Evolutionary conservation across 2,888 invertebrate genomes (phyloP).

Genomic region (Merodon equestris): DNA sequence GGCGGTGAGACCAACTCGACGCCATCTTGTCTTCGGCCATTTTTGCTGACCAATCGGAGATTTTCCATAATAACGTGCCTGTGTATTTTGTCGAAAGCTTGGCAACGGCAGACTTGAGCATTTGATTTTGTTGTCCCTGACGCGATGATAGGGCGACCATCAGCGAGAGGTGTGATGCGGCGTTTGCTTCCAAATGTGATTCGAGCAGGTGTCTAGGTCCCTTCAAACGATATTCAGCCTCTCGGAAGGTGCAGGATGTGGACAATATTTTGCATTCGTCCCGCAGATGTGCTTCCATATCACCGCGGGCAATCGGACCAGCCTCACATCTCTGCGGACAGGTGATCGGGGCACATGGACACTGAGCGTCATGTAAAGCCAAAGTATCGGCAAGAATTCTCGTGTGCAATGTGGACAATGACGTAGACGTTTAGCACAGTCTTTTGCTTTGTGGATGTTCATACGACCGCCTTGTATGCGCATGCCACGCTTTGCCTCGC

Average conservation of each 20-base stretch:
- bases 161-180: conserved; percentile 89
- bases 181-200: conserved; percentile 90
- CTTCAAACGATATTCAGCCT: conserved; percentile 95
- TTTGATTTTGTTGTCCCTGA: conserved; percentile 92
- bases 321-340: conserved; percentile 93
- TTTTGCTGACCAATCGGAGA: conserved; percentile 91
- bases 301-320: conserved; percentile 88
- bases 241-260: conserved; percentile 89
- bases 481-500: conserved; percentile 96
- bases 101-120: conserved; percentile 88
- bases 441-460: conserved; percentile 90
- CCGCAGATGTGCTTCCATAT: conserved; percentile 91
- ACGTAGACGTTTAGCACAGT: conserved; percentile 93
- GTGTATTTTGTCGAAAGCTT: conserved; percentile 90
- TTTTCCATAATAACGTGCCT: conserved; percentile 94
- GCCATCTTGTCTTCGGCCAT: conserved; percentile 93
- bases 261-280: conserved; percentile 92
- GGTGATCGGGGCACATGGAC: conserved; percentile 90
- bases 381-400: conserved; percentile 92
- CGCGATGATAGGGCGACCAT: conserved; percentile 91
- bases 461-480: conserved; percentile 92
- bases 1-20: conserved; percentile 94
- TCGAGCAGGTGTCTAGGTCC: conserved; percentile 91
- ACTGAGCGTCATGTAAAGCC: conserved; percentile 89
- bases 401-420: conserved; percentile 93